Conservation (phyloP, 2,797 vertebrate species). For the Eutrigla gurnardus region DNA sequence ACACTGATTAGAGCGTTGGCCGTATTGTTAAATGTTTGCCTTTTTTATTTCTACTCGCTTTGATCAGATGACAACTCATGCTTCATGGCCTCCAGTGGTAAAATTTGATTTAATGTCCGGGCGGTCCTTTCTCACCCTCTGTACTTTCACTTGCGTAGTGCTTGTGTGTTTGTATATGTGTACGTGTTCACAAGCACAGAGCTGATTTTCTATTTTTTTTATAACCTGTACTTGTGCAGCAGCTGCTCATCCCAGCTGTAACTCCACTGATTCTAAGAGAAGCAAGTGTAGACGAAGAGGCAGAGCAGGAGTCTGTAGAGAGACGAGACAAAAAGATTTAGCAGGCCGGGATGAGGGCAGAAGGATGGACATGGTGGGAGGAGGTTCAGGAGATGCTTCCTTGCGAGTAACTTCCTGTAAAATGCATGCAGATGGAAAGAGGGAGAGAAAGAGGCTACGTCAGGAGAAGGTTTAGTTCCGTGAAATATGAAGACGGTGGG, state of each 20-base stretch:
- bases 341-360: slow-evolving; percentile 10
- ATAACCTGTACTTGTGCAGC: slow-evolving; percentile 16
- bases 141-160: neutral
- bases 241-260: slow-evolving; percentile 17
- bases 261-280: neutral
- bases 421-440: slow-evolving; percentile 28
- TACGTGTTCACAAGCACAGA: slow-evolving; percentile 22
- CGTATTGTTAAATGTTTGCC: slow-evolving; percentile 22
- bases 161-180: neutral
- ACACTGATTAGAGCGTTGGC: slow-evolving; percentile 42
- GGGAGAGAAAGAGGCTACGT: neutral
- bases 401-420: slow-evolving; percentile 12
- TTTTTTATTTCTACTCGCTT: slow-evolving; percentile 35
- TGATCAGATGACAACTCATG: too few relatives aligned
- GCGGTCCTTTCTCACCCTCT: slow-evolving; percentile 20
- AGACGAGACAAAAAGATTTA: slow-evolving; percentile 11
- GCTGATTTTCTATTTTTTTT: neutral
- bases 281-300: neutral
- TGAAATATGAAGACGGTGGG: slow-evolving; percentile 28
- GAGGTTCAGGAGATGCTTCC: slow-evolving; percentile 19
- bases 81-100: slow-evolving; percentile 17
- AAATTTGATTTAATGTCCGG: slow-evolving; percentile 46
- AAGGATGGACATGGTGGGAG: slow-evolving; percentile 15
- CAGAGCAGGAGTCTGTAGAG: neutral
- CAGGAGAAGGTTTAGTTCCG: neutral